Evolutionary conservation across 2,797 vertebrate species (phyloP), one percentile per base, ranked within the genome.

Genomic region (Enteromius anoplus): DNA sequence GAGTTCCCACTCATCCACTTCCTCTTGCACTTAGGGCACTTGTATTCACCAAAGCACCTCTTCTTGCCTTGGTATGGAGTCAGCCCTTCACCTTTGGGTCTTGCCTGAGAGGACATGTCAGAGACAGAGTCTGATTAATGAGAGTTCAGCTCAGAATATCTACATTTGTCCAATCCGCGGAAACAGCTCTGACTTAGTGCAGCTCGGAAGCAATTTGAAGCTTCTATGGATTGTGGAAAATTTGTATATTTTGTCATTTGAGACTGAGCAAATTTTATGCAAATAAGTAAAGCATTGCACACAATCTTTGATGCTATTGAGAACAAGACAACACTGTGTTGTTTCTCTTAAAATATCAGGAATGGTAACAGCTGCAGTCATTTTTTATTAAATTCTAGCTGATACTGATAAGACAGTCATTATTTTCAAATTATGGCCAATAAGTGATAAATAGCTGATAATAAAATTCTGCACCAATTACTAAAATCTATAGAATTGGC

Each of bases 1-100:
- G 98, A 99, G 92, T 99, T 99, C 68, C 98, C 98, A 23, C 98
- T 99, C 98, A 99, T 99, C 98, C 98, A 99, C 95, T 99, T 99
- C 94, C 98, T 96, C 91, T 99, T 99, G 95, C 98, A 99, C 86
- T 99, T 99, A 60, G 98, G 98, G 78, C 98, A 99, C 87, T 99
- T 99, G 89, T 99, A 99, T 91, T 99, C 98, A 62, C 98, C 98
- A 1, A 99, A 99, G 90, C 98, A 99, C 91, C 98, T 96, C 92
- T 99, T 99, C 73, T 83, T 72, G 40, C 81, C 87, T 84, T 89
- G 87, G 73, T 96, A 96, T 0, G 96, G 96, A n/a, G 96, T 96
- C 88, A 96, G 92, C 19, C 96, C 96, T 92, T 97, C 96, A 37
- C 96, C 96, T 92, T 97, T 97, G 84, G 96, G 96, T 81, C 96